Evolutionary conservation across 2,113 vertebrate genomes (phyloP), one percentile per base, ranked within the genome.

Genomic region (Balaenoptera acutorostrata): DNA sequence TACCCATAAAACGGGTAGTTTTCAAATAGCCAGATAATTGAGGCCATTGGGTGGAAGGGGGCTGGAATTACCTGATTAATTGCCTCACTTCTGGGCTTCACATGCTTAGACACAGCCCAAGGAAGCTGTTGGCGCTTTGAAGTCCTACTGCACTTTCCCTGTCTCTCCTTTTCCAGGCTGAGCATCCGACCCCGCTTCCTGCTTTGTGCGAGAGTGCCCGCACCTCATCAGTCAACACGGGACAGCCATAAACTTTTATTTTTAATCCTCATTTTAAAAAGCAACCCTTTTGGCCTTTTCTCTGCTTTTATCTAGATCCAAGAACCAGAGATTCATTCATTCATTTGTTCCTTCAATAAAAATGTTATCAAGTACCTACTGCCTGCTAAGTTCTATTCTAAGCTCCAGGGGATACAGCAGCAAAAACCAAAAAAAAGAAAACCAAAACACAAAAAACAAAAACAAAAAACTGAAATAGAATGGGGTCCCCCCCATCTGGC

Each of bases 11-110:
- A 93, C 9, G 21, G 80, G 95, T 39, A 29, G 94, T 92, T 97
- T 96, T 85, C 97, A 97, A 97, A 96, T 94, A 93, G 91, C 96
- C 94, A 82, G 96, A 92, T 94, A 90, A 97, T 90, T 94, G 96
- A 93, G 97, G 94, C 90, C 75, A 52, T 52, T 88, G 95, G 83
- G 77, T 89, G 39, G 92, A 63, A 95, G 68, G 74, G 71, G 83
- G 71, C 90, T 97, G 96, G 86, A 95, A 88, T 94, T 46, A 68
- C 95, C 95, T 85, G 95, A 96, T 96, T 95, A 97, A 98, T 93
- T 90, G 88, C 91, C 88, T 44, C 93, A 33, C 64, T 80, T 69
- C 49, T 81, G 78, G 77, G 84, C 93, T 93, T 85, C 64, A 6
- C 96, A 33, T 95, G 97, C 97, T 95, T 44, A 80, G 96, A 96